Evolutionary conservation across 1,140 invertebrate genomes (phyloP).

Genomic region (Anthonomus grandis): DNA sequence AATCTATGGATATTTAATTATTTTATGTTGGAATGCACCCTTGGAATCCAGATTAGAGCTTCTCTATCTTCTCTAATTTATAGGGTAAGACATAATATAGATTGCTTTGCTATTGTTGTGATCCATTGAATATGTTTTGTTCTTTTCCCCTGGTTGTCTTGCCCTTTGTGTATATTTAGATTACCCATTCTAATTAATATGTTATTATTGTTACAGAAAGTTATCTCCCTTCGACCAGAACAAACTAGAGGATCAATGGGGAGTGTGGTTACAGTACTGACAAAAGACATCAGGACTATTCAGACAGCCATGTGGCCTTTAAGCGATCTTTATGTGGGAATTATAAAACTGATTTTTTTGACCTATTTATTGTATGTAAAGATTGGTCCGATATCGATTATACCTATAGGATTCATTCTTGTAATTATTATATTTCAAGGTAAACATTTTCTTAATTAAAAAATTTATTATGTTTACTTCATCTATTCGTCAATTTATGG

Average conservation of each 20-base stretch:
- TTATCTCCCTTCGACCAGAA: constrained; percentile 4
- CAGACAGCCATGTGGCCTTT: constrained; percentile 9
- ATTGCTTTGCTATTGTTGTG: too few species aligned
- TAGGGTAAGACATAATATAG: too few species aligned
- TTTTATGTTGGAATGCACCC: constrained; percentile 8
- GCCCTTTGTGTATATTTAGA: too few species aligned
- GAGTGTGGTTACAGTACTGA: constrained; percentile 13
- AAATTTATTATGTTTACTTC: too few species aligned
- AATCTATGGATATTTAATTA: constrained; percentile 17
- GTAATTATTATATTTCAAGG: constrained; percentile 5
- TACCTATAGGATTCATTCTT: constrained; percentile 1
- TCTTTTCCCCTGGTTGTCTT: too few species aligned
- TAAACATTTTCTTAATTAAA: not conserved
- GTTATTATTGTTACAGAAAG: constrained; percentile 10
- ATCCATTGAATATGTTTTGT: too few species aligned
- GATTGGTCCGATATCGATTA: constrained; percentile 10
- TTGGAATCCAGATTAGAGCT: constrained; percentile 10
- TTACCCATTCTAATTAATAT: not conserved
- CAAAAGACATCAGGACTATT: constrained; percentile 16
- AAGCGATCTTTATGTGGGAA: constrained; percentile 12
- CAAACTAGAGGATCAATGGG: constrained; percentile 9
- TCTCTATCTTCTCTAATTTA: constrained; percentile 16
- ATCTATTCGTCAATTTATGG: too few species aligned
- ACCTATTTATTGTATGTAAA: constrained; percentile 9
- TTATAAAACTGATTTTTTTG: constrained; percentile 1